phyloP scores from a whole-genome alignment of 1,140 invertebrate species.

The Meloidogyne hapla region DNA sequence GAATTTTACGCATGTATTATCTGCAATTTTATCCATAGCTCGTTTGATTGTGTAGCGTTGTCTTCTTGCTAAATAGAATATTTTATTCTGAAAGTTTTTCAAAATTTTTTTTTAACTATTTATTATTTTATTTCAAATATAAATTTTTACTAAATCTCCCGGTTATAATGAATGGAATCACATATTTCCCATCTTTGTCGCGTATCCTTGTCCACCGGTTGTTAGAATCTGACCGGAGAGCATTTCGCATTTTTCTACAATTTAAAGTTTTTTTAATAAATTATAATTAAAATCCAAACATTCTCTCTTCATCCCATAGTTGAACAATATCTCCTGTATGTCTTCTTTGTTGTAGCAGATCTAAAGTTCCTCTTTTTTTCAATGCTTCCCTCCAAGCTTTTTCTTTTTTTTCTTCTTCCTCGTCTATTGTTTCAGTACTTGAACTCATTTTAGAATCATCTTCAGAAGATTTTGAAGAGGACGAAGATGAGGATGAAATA shows the following conservation, averaged over 20 bases:
- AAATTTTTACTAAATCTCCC: constrained; percentile 29
- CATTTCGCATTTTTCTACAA: constrained; percentile 35
- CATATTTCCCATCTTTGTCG: constrained; percentile 28
- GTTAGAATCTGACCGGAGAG: constrained; percentile 19
- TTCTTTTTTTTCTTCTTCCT: not conserved
- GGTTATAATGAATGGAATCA: constrained; percentile 36
- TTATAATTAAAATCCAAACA: not conserved
- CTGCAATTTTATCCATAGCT: constrained; percentile 29
- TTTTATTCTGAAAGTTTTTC: too few relatives aligned
- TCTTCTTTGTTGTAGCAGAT: constrained; percentile 14
- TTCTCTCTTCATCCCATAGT: constrained; percentile 15
- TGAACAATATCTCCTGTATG: constrained; percentile 23
- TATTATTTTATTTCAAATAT: not conserved
- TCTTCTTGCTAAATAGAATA: constrained; percentile 18
- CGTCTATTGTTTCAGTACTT: not conserved
- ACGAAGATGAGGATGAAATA: not conserved
- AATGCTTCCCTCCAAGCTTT: not conserved
- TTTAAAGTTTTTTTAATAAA: not conserved
- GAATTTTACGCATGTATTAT: constrained; percentile 36
- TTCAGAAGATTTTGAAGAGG: not conserved
- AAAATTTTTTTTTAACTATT: not conserved
- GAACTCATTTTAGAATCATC: not conserved
- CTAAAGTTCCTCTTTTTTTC: not conserved
- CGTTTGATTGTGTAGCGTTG: constrained; percentile 24
- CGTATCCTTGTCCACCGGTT: constrained; percentile 26